Percentiles rank a stretch among this genome's conserved stretches.
phyloP scores from a whole-genome alignment of 2,797 vertebrate species.

The Lagodon rhomboides region DNA sequence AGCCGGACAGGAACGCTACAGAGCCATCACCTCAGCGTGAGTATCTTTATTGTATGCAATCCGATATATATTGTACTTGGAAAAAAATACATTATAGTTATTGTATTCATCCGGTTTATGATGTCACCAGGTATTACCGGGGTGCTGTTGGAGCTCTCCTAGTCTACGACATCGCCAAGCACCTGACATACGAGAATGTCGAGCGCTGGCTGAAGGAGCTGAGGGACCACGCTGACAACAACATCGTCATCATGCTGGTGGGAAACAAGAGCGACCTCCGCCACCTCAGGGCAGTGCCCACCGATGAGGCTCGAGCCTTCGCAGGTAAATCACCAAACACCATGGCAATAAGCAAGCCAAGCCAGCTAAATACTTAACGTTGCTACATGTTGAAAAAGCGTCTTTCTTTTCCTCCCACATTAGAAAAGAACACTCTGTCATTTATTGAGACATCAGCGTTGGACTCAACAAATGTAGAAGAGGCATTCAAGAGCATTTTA shows the following conservation, averaged over 20 bases:
- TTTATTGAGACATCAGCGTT: slow-evolving; percentile 98
- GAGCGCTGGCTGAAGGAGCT: too few relatives aligned
- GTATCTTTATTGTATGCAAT: background rate
- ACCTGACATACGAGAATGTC: too few relatives aligned
- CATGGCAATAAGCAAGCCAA: background rate
- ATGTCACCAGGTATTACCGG: slow-evolving; percentile 86
- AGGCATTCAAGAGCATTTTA: slow-evolving; percentile 98
- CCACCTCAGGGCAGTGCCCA: slow-evolving; percentile 80
- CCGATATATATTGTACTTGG: background rate
- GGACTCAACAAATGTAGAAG: slow-evolving; percentile 98
- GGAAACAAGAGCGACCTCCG: slow-evolving; percentile 98
- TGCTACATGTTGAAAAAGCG: background rate
- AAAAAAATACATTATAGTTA: background rate
- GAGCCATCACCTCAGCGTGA: slow-evolving; percentile 88
- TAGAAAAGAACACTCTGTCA: slow-evolving; percentile 98
- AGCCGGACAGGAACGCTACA: slow-evolving; percentile 96
- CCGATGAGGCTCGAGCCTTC: slow-evolving; percentile 43
- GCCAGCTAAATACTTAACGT: background rate
- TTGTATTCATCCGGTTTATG: background rate
- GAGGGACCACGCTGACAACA: slow-evolving; percentile 95
- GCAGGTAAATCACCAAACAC: slow-evolving; percentile 83
- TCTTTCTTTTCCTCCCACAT: slow-evolving; percentile 45
- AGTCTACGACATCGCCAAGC: too few relatives aligned
- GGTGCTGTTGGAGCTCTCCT: slow-evolving; percentile 93
- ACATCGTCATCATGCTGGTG: slow-evolving; percentile 98